These are phyloP conservation scores for Drosophila anomalipes DNA, from an alignment of 2,888 invertebrate genomes.

Conservation along the genomic window DNA sequence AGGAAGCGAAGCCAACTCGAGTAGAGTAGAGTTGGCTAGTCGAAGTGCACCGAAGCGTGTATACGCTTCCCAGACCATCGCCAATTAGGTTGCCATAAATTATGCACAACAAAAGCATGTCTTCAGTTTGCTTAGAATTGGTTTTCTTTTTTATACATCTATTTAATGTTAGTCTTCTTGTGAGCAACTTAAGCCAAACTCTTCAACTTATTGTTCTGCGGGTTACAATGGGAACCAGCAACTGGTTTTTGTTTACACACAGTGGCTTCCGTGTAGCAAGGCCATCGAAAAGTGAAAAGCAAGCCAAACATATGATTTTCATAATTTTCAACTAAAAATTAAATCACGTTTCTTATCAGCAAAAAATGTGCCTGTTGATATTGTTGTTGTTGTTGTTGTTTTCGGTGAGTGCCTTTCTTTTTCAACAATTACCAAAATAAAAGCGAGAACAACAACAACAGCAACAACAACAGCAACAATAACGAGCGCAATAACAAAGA, in stretches of 20 bases:
- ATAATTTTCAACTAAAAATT: conserved; percentile 77
- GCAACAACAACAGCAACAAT: conserved; percentile 27
- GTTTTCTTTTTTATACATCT: neutral
- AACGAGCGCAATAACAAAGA: conserved; percentile 58
- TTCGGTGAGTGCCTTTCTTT: conserved; percentile 77
- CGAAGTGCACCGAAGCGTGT: conserved; percentile 15
- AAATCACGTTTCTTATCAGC: conserved; percentile 80
- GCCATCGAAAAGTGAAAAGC: conserved; percentile 73
- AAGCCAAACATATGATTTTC: conserved; percentile 62
- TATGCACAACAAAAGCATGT: neutral
- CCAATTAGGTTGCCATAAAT: neutral
- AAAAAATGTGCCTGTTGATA: conserved; percentile 26
- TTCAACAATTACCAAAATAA: conserved; percentile 77
- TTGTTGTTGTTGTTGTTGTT: conserved; percentile 21
- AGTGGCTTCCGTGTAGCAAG: conserved; percentile 39
- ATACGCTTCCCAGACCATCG: conserved; percentile 22
- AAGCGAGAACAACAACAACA: conserved; percentile 45
- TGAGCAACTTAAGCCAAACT: neutral
- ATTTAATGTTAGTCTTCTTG: neutral
- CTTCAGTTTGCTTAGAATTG: neutral
- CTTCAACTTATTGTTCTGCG: conserved; percentile 8
- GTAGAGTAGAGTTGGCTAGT: neutral
- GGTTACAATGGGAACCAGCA: neutral
- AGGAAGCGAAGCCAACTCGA: conserved; percentile 57
- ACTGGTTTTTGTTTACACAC: conserved; percentile 8